Conservation (phyloP, 2,888 invertebrate genomes). For the Tuberolachnus salignus region DNA sequence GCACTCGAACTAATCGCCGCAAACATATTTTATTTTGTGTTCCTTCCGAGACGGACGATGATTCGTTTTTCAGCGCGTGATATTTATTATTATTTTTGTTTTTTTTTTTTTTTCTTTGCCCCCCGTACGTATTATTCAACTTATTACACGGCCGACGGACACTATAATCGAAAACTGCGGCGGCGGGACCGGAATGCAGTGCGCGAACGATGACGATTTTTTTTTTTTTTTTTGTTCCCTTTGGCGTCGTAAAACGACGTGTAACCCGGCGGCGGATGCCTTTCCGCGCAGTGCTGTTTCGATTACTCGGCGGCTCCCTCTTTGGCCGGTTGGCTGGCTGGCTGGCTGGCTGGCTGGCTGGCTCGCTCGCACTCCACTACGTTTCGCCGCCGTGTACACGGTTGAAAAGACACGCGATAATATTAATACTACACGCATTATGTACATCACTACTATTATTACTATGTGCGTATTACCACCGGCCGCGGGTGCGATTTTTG, state of each 20-base stretch:
- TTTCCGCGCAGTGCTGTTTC: constrained; percentile 1
- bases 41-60: neutral
- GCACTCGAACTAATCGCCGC: too few relatives aligned
- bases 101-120: constrained; percentile 16
- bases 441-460: neutral
- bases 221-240: neutral
- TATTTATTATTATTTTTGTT: neutral
- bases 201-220: neutral
- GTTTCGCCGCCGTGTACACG: neutral
- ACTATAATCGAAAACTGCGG: constrained; percentile 33
- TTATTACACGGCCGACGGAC: constrained; percentile 43
- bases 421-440: neutral
- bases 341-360: neutral
- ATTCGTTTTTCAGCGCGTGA: neutral
- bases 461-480: neutral
- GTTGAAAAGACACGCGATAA: constrained; percentile 5
- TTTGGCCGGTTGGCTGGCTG: neutral
- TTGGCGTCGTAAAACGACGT: constrained; percentile 20
- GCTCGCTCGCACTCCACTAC: constrained; percentile 1
- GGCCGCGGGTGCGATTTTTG: constrained; percentile 2
- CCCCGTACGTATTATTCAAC: neutral
- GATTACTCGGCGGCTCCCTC: neutral
- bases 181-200: constrained; percentile 16
- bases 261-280: constrained; percentile 1
- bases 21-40: too few relatives aligned